These are phyloP conservation scores for Limnephilus lunatus DNA, from an alignment of 2,888 invertebrate genomes.

Conservation along the genomic window DNA sequence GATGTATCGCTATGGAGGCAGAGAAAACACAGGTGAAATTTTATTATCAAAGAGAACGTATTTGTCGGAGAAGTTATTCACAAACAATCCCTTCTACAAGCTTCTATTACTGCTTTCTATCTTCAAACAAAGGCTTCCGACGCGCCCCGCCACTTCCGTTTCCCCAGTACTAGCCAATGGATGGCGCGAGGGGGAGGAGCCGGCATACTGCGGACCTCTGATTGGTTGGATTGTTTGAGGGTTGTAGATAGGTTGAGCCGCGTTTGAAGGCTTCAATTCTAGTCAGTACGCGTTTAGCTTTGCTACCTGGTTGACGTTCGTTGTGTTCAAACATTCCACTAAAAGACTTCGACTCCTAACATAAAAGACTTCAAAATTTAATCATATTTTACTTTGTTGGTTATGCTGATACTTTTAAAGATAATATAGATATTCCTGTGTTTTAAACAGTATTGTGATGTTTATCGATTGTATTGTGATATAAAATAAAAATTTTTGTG, in stretches of 20 bases:
- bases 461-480: neutral
- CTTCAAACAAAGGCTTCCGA: constrained; percentile 39
- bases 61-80: neutral
- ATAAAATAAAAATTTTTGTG: neutral
- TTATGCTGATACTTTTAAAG: neutral
- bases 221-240: constrained; percentile 54
- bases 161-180: constrained; percentile 34
- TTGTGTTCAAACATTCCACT: neutral
- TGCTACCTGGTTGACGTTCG: constrained; percentile 29
- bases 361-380: no score
- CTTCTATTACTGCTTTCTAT: constrained; percentile 37
- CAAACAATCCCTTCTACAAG: constrained; percentile 1
- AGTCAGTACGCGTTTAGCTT: constrained; percentile 51
- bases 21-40: constrained; percentile 36
- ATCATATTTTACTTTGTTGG: neutral
- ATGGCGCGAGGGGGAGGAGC: constrained; percentile 34
- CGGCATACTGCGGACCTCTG: neutral
- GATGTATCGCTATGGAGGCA: neutral
- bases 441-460: constrained; percentile 7
- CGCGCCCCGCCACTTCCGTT: constrained; percentile 38
- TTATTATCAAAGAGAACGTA: neutral
- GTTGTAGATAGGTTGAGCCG: constrained; percentile 49
- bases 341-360: neutral
- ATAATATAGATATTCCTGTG: neutral
- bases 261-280: constrained; percentile 47